Conservation (phyloP, 64 coral and sea anemone species). For the Porites lutea region DNA sequence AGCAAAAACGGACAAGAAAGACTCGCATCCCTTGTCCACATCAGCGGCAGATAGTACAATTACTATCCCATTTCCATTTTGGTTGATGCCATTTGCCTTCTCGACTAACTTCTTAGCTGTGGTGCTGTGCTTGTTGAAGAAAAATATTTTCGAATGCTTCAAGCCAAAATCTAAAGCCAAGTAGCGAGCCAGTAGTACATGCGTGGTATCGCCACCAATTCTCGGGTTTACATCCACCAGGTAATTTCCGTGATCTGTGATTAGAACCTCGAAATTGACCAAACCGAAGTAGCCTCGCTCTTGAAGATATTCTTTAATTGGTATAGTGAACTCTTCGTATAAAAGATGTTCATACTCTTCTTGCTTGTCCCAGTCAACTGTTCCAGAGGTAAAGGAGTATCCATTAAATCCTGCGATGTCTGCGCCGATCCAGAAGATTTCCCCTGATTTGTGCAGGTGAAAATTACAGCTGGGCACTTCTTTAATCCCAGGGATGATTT, state of each 20-base stretch:
- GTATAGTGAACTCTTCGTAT: slow-evolving; percentile 6
- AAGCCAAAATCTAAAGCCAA: slow-evolving; percentile 20
- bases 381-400: background rate
- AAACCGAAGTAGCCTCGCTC: slow-evolving; percentile 38
- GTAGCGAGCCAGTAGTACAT: slow-evolving; percentile 8
- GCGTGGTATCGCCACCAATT: slow-evolving; percentile 37
- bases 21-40: too few relatives aligned
- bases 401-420: background rate
- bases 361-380: slow-evolving; percentile 52
- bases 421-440: slow-evolving; percentile 31
- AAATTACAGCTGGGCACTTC: slow-evolving; percentile 51
- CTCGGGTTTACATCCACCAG: slow-evolving; percentile 12
- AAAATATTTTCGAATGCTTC: background rate
- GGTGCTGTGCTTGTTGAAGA: background rate
- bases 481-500: background rate
- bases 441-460: slow-evolving; percentile 27
- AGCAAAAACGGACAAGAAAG: too few relatives aligned
- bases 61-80: too few relatives aligned
- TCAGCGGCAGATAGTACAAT: too few relatives aligned
- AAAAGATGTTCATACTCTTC: slow-evolving; percentile 31
- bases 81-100: slow-evolving; percentile 27
- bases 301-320: slow-evolving; percentile 20
- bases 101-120: background rate
- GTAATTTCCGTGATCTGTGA: slow-evolving; percentile 7
- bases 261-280: slow-evolving; percentile 14